Conservation (phyloP, 23 tunicate genomes). For the Corella eumyota region DNA sequence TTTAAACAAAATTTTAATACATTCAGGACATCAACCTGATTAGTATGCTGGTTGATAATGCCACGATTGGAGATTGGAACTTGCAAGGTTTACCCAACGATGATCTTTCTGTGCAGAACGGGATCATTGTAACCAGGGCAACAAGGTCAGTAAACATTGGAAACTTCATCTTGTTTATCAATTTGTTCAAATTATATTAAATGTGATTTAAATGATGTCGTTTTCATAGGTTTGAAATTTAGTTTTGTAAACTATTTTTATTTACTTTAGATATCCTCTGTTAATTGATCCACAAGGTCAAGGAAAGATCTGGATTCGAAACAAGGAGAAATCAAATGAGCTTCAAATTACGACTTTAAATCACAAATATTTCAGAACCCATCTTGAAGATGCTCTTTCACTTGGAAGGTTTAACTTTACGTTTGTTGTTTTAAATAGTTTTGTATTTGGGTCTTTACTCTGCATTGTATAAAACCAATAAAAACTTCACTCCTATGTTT, state of each 20-base stretch:
- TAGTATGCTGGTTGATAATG: slow-evolving; percentile 87
- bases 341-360: slow-evolving; percentile 78
- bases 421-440: no score
- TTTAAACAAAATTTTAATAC: neutral
- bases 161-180: no score
- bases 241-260: no score
- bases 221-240: no score
- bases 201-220: no score
- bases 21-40: slow-evolving; percentile 86
- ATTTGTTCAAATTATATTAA: no score
- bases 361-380: slow-evolving; percentile 90
- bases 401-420: no score
- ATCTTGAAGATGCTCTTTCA: slow-evolving; percentile 90
- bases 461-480: no score
- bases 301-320: slow-evolving; percentile 89
- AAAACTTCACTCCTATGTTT: no score
- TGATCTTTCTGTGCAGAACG: slow-evolving; percentile 93
- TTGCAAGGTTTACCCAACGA: slow-evolving; percentile 95
- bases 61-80: slow-evolving; percentile 97
- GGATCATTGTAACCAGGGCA: slow-evolving; percentile 95
- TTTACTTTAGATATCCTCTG: slow-evolving; percentile 92
- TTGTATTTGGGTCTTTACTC: no score
- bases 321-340: slow-evolving; percentile 77
- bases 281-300: slow-evolving; percentile 98
- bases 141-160: no score